These are phyloP conservation scores for Drepanosiphum platanoidis DNA, from an alignment of 2,888 invertebrate genomes.

Conservation along the genomic window DNA sequence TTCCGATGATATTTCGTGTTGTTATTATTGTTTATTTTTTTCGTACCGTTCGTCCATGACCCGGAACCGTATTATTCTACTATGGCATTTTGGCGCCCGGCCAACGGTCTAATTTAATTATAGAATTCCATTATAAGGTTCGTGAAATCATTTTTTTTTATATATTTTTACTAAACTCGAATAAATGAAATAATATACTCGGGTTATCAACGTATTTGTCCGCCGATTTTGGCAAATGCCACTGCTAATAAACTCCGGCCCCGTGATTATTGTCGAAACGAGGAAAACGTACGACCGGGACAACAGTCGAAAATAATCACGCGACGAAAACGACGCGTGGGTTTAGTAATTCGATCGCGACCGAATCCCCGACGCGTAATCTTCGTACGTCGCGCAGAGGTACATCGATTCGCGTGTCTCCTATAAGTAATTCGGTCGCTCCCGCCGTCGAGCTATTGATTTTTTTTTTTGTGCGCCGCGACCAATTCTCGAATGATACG, in stretches of 20 bases:
- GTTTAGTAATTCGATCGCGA: too few species aligned
- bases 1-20: slow-evolving; percentile 3
- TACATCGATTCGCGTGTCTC: too few species aligned
- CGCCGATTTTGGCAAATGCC: not conserved
- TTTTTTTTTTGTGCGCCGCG: too few species aligned
- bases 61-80: slow-evolving; percentile 33
- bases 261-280: too few species aligned
- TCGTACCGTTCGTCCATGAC: slow-evolving; percentile 22
- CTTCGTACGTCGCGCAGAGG: too few species aligned
- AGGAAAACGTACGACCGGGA: too few species aligned
- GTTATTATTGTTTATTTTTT: slow-evolving; percentile 26
- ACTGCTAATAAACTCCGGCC: slow-evolving; percentile 19
- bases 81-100: slow-evolving; percentile 27
- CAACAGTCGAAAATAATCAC: too few species aligned
- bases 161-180: not conserved
- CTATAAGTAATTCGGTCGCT: too few species aligned
- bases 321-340: too few species aligned
- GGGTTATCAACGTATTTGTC: not conserved
- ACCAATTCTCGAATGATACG: too few species aligned
- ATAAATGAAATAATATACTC: slow-evolving; percentile 5
- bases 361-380: too few species aligned
- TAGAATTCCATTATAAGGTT: slow-evolving; percentile 37
- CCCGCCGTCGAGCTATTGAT: too few species aligned
- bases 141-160: slow-evolving; percentile 7
- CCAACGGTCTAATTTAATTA: slow-evolving; percentile 36